Evolutionary conservation across 2,797 vertebrate genomes (phyloP), one percentile per base, ranked within the genome.

Genomic region (Cyprinella venusta): DNA sequence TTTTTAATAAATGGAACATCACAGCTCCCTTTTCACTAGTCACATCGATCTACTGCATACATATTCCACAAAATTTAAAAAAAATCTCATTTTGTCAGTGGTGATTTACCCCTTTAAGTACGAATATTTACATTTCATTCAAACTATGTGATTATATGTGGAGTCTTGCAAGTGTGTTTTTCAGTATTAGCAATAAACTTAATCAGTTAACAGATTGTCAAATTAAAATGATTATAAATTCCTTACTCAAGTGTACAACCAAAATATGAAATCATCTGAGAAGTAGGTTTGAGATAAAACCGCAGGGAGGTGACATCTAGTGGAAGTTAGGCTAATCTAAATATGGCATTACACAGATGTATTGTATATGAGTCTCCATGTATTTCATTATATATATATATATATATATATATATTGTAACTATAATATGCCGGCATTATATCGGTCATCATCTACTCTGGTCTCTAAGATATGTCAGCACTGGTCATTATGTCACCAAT

Each of bases 221-320:
- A 4, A 54, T 54, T 36, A 36, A 45, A 24, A 63, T 30, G 5
- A 15, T 63, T 30, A 65, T 16, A 63, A 45, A 76, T 45, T 8
- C 38, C 24, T 63, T 59, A 26, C n/a, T 30, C 21, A 10, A 59
- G 24, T 33, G 42, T 65, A 59, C 30, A 30, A 19, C 7, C 19
- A 65, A 65, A 79, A 12, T 38, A 33, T 50, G 19, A 67, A 52
- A 38, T 21, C 45, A 18, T 16, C 36, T 5, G 16, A 26, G 30
- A 15, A 13, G 36, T 6, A 74, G 70, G 19, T 76, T 40, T 76
- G 21, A 76, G 33, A 59, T 59, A 26, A 40, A 54, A 38, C 21
- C 52, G 18, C 21, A 67, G 30, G 52, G 68, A 21, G 24, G 45
- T 52, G 45, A 38, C 30, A 79, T 67, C 76, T 78, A 65, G 76